A percentile compares a stretch with the other conserved stretches of the same genome.
Conservation (phyloP, 1,140 invertebrate genomes). For the Physella acuta region DNA sequence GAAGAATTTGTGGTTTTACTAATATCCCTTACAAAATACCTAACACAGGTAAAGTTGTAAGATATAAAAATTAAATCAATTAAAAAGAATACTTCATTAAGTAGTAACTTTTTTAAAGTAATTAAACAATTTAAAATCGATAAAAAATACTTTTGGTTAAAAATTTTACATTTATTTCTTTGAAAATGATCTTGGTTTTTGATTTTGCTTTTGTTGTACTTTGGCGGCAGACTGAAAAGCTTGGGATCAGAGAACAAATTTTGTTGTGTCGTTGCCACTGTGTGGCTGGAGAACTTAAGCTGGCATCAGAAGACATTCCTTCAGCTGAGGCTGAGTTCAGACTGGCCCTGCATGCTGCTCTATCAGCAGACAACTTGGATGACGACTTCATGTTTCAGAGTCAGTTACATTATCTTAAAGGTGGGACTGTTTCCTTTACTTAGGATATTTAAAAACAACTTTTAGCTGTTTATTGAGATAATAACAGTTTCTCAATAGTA, state of each 20-base stretch:
- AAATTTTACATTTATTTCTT: too few relatives aligned
- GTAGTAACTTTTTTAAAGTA: too few relatives aligned
- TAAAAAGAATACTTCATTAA: too few relatives aligned
- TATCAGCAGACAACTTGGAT: slow-evolving; percentile 34
- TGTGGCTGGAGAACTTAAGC: background rate
- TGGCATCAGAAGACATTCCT: slow-evolving; percentile 27
- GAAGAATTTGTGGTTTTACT: background rate
- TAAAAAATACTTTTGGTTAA: too few relatives aligned
- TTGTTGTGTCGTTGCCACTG: slow-evolving; percentile 5
- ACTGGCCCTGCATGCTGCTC: slow-evolving; percentile 37
- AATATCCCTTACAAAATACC: slow-evolving; percentile 3
- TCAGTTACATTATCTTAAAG: slow-evolving; percentile 36
- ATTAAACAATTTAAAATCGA: too few relatives aligned
- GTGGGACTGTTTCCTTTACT: too few relatives aligned
- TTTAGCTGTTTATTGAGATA: too few relatives aligned
- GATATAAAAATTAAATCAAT: background rate
- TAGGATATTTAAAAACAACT: too few relatives aligned
- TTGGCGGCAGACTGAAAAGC: too few relatives aligned
- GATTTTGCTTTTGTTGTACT: background rate
- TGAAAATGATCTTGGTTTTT: too few relatives aligned
- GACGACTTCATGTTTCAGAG: slow-evolving; percentile 27
- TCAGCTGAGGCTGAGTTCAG: slow-evolving; percentile 37
- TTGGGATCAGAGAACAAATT: background rate
- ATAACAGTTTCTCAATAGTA: too few relatives aligned
- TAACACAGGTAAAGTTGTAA: background rate